Conservation (phyloP, 1,140 invertebrate species). For the Steinernema khuongi region DNA sequence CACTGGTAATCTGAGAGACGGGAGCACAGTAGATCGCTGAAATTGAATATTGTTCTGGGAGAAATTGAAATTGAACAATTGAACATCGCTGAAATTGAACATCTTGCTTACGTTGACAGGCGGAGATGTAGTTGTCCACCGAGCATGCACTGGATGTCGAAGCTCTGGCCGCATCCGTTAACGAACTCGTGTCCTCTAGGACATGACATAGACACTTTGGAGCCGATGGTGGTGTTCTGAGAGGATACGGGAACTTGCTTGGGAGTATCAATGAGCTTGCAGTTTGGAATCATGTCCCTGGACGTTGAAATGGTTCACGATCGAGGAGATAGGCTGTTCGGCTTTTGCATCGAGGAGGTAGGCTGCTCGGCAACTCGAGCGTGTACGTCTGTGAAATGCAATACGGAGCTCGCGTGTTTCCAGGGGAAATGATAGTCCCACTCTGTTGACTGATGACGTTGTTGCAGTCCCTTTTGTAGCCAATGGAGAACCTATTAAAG, state of each 20-base stretch:
- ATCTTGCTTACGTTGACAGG: conserved; percentile 73
- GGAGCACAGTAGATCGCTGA: conserved; percentile 89
- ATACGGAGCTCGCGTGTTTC: conserved; percentile 47
- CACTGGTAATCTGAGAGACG: conserved; percentile 92
- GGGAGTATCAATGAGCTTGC: conserved; percentile 75
- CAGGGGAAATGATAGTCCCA: conserved; percentile 49
- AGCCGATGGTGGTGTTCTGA: conserved; percentile 83
- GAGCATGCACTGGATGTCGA: conserved; percentile 67
- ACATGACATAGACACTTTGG: conserved; percentile 80
- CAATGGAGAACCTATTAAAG: conserved; percentile 83
- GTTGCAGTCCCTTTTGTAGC: conserved; percentile 71
- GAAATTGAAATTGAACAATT: too few relatives aligned
- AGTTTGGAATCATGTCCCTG: conserved; percentile 81
- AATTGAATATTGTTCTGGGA: conserved; percentile 21
- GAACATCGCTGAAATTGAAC: not conserved
- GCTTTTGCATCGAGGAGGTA: conserved; percentile 17
- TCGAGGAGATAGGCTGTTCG: conserved; percentile 71
- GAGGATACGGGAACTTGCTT: conserved; percentile 70
- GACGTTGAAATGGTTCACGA: conserved; percentile 78
- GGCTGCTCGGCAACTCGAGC: conserved; percentile 54
- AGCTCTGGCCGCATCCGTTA: conserved; percentile 62
- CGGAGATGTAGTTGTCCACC: conserved; percentile 86
- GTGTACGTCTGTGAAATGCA: conserved; percentile 46
- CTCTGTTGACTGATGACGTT: conserved; percentile 42
- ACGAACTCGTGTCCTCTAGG: conserved; percentile 88